phyloP scores from a whole-genome alignment of 2,797 vertebrate species.

The Clarias pachynema region DNA sequence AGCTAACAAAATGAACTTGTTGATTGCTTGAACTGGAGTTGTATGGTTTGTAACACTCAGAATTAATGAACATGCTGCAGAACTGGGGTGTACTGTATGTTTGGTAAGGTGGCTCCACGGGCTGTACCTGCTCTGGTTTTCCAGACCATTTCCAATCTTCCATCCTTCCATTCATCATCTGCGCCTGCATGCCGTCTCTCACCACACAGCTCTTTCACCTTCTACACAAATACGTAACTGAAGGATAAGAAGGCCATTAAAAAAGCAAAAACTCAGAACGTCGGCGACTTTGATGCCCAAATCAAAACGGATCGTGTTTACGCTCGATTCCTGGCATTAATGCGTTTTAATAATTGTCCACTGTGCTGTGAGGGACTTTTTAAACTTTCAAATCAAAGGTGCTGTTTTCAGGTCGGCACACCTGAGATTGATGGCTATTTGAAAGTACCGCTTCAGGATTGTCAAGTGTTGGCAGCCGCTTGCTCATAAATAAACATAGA shows the following conservation, averaged over 20 bases:
- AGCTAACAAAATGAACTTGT: neutral
- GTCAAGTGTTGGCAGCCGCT: constrained; percentile 48
- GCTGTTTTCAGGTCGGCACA: constrained; percentile 59
- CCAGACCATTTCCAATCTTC: constrained; percentile 60
- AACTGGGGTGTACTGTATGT: neutral
- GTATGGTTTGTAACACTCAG: neutral
- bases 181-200: constrained; percentile 49
- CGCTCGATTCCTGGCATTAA: neutral
- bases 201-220: constrained; percentile 24
- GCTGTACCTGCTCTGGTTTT: constrained; percentile 47
- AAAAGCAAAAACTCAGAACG: constrained; percentile 18
- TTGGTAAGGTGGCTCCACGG: neutral
- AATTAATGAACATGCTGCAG: neutral
- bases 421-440: constrained; percentile 61
- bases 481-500: constrained; percentile 59
- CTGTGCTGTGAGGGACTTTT: constrained; percentile 60
- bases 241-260: constrained; percentile 50
- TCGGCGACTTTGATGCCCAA: neutral
- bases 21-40: neutral
- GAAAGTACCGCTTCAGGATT: constrained; percentile 46
- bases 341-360: constrained; percentile 48
- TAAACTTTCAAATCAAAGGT: constrained; percentile 57
- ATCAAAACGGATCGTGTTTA: constrained; percentile 19
- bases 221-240: constrained; percentile 41
- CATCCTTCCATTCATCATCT: constrained; percentile 38